These are phyloP conservation scores for Stigmatopora argus DNA, from an alignment of 2,113 vertebrate species.

Conservation along the genomic window DNA sequence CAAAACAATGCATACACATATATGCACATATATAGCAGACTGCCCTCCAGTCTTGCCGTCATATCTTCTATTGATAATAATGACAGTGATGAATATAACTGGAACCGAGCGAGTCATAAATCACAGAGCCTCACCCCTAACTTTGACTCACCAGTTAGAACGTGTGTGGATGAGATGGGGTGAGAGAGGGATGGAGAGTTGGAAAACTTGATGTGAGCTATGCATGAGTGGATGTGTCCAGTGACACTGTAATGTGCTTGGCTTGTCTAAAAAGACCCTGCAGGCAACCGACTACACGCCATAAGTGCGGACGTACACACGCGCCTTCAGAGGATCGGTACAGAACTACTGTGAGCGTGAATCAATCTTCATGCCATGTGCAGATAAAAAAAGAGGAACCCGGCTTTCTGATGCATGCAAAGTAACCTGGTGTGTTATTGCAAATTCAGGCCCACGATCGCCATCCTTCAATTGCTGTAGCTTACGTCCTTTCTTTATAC, in stretches of 20 bases:
- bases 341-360: background rate
- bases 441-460: background rate
- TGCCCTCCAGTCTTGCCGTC: constrained; percentile 43
- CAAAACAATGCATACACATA: constrained; percentile 1
- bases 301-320: constrained; percentile 9
- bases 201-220: constrained; percentile 36
- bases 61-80: constrained; percentile 64
- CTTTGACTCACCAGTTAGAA: constrained; percentile 35
- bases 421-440: background rate
- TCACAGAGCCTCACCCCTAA: constrained; percentile 48
- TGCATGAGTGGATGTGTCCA: constrained; percentile 62
- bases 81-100: constrained; percentile 66
- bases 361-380: constrained; percentile 13
- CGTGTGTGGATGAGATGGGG: constrained; percentile 16
- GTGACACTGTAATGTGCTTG: constrained; percentile 69
- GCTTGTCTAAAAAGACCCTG: constrained; percentile 55
- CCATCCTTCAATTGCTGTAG: background rate
- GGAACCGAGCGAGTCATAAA: constrained; percentile 60
- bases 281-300: constrained; percentile 28
- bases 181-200: background rate
- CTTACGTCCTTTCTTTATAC: background rate
- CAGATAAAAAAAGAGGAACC: background rate
- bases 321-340: constrained; percentile 9
- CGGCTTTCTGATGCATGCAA: background rate
- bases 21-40: constrained; percentile 6